A percentile compares a stretch with the other conserved stretches of the same genome.
Conservation (phyloP, 2,113 vertebrate genomes). For the Scalopus aquaticus region DNA sequence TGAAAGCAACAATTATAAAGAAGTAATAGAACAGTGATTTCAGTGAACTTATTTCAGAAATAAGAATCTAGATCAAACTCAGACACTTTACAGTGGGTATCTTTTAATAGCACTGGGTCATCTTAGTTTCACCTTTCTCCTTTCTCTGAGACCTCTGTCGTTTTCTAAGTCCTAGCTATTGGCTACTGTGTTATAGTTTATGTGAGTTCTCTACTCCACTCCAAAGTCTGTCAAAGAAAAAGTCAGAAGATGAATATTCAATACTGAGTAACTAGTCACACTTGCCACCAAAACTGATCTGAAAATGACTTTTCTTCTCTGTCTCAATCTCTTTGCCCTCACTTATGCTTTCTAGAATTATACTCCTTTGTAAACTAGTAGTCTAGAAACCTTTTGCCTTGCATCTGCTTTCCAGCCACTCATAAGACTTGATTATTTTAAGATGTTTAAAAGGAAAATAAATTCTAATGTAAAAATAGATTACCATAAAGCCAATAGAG, state of each 20-base stretch:
- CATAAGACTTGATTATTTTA: neutral
- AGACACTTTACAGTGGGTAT: neutral
- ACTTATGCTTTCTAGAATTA: neutral
- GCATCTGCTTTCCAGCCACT: neutral
- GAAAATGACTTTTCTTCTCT: neutral
- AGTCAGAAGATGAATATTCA: neutral
- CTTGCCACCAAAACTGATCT: neutral
- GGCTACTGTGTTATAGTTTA: neutral
- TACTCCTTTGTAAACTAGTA: neutral
- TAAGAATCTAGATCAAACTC: neutral
- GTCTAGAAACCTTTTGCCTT: neutral
- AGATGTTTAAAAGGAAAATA: neutral
- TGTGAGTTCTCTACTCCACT: neutral
- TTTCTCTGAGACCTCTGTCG: neutral
- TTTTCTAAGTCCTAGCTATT: neutral
- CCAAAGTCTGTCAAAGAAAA: neutral
- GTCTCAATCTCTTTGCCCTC: neutral
- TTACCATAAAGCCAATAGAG: neutral
- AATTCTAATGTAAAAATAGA: neutral
- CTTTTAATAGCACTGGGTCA: neutral
- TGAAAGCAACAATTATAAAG: neutral
- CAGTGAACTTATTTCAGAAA: neutral
- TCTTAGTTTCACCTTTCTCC: fast-evolving
- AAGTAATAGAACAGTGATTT: neutral
- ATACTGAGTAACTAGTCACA: neutral